phyloP scores from a whole-genome alignment of 2,888 invertebrate species.

The Scaptomyza reducta region DNA sequence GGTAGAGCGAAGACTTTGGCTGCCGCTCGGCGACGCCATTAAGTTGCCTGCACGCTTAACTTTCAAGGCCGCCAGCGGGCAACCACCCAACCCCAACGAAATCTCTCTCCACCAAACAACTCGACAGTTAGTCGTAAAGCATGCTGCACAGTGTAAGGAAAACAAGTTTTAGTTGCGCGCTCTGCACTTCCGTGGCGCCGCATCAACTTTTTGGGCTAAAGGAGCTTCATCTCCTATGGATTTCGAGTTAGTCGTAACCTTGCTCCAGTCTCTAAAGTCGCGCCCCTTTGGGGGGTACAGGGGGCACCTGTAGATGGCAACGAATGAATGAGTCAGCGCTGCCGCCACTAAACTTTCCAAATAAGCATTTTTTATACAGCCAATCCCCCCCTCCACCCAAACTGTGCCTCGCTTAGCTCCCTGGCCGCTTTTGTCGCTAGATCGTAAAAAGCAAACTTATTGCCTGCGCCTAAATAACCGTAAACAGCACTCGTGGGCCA shows the following conservation, averaged over 20 bases:
- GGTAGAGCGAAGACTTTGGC: constrained; percentile 36
- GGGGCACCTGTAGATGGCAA: constrained; percentile 65
- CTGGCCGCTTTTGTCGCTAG: constrained; percentile 32
- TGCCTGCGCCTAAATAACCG: constrained; percentile 75
- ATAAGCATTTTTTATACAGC: constrained; percentile 73
- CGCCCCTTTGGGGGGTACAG: constrained; percentile 2
- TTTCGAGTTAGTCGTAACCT: constrained; percentile 44
- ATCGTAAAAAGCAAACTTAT: constrained; percentile 72
- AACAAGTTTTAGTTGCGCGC: constrained; percentile 73
- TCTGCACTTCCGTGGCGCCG: constrained; percentile 75
- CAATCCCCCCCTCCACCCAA: constrained; percentile 65
- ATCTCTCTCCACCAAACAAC: neutral
- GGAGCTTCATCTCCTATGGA: constrained; percentile 20
- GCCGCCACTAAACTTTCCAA: constrained; percentile 73
- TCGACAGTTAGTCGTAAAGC: constrained; percentile 27
- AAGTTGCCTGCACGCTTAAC: constrained; percentile 51
- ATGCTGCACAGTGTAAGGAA: constrained; percentile 65
- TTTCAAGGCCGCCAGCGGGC: constrained; percentile 65
- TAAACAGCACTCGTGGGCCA: constrained; percentile 71
- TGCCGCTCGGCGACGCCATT: constrained; percentile 59
- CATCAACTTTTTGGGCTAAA: constrained; percentile 28
- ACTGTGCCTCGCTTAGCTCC: neutral
- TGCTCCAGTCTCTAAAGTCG: constrained; percentile 35
- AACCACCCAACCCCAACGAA: neutral
- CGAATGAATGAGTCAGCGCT: constrained; percentile 66